Percentiles rank a stretch among this genome's conserved stretches.
Conservation (phyloP, 2,888 invertebrate genomes). For the Pristionchus fissidentatus region DNA sequence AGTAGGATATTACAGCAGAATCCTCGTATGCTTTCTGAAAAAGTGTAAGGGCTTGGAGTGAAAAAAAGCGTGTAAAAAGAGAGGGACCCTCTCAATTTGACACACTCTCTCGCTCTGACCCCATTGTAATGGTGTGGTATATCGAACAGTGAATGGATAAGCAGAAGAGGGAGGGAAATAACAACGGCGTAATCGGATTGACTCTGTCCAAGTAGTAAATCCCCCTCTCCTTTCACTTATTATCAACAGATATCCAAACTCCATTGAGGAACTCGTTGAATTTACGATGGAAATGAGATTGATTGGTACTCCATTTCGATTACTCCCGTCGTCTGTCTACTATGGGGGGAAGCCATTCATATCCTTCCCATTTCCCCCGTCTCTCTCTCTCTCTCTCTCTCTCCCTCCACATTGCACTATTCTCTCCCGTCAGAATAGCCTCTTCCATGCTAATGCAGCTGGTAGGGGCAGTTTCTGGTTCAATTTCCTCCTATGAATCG, state of each 20-base stretch:
- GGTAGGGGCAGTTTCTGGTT: too few relatives aligned
- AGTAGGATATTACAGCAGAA: too few relatives aligned
- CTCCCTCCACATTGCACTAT: constrained; percentile 22
- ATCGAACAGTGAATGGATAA: background rate
- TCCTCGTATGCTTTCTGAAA: too few relatives aligned
- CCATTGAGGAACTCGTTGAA: background rate
- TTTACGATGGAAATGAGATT: too few relatives aligned
- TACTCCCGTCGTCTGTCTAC: background rate
- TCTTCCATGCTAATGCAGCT: constrained; percentile 54
- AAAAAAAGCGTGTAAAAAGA: too few relatives aligned
- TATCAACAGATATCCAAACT: too few relatives aligned
- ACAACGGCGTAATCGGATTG: background rate
- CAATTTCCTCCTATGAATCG: too few relatives aligned
- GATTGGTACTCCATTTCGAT: background rate
- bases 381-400: constrained; percentile 38
- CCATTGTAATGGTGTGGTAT: too few relatives aligned
- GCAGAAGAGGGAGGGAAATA: background rate
- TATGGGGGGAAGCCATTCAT: constrained; percentile 28
- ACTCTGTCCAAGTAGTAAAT: background rate
- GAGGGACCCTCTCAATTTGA: too few relatives aligned
- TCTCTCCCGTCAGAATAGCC: constrained; percentile 52
- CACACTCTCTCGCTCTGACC: too few relatives aligned
- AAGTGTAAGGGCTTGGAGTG: too few relatives aligned
- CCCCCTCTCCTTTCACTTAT: background rate
- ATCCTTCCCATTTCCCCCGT: constrained; percentile 5